Evolutionary conservation across 2,888 invertebrate genomes (phyloP).

Genomic region (Polydrusus pterygomalis): DNA sequence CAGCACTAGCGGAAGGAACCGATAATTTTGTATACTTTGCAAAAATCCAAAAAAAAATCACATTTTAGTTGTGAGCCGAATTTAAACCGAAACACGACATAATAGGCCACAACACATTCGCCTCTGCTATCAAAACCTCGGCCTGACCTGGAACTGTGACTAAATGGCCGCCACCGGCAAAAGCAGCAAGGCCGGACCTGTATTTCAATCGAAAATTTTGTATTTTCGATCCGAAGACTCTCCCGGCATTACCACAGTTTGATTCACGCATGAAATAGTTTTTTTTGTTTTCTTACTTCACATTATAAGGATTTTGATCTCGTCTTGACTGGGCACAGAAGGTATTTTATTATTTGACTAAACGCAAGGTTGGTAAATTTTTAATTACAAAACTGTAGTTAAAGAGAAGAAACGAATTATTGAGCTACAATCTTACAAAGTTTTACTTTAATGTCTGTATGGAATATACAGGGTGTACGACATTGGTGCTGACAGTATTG

Average conservation of each 20-base stretch:
- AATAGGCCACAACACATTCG: constrained; percentile 44
- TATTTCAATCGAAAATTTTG: constrained; percentile 45
- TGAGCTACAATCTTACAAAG: too few relatives aligned
- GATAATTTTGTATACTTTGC: constrained; percentile 60
- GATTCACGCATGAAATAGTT: constrained; percentile 48
- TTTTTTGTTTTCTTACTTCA: constrained; percentile 18
- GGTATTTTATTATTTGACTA: too few relatives aligned
- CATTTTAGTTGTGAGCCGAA: constrained; percentile 46
- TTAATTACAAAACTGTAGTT: too few relatives aligned
- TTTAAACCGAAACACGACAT: constrained; percentile 42
- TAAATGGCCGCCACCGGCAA: constrained; percentile 53
- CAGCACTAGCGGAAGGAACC: constrained; percentile 88
- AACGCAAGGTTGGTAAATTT: too few relatives aligned
- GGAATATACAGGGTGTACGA: too few relatives aligned
- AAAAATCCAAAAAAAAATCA: constrained; percentile 59
- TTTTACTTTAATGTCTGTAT: too few relatives aligned
- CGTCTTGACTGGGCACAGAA: constrained; percentile 10
- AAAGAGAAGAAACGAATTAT: too few relatives aligned
- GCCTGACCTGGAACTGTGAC: constrained; percentile 57
- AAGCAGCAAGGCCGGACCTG: constrained; percentile 50
- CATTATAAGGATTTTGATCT: constrained; percentile 21
- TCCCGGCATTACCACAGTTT: constrained; percentile 54
- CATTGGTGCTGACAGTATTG: too few relatives aligned
- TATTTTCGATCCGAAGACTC: constrained; percentile 51
- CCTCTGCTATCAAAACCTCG: constrained; percentile 49